Base-by-base conservation (phyloP, 1,140 invertebrate species). In the Bombus huntii region DNA sequence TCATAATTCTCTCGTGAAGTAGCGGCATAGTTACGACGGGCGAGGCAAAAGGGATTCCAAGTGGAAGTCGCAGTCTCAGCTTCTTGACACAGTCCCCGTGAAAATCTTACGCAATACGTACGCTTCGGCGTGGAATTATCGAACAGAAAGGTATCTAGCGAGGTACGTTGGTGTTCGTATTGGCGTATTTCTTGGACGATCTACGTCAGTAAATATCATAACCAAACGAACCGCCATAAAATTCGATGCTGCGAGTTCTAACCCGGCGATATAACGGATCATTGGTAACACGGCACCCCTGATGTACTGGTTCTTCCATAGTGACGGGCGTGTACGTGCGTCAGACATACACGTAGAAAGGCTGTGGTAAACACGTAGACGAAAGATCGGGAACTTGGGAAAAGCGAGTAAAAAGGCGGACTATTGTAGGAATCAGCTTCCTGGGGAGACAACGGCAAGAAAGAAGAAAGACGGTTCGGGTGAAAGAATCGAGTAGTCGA, bases 1-100 rank as follows among this genome's bases (percentile, higher is more conserved):
- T 92, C 92, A 92, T 93, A 91, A 93, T 93, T 94, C 92, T 93
- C 90, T 88, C 70, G 87, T 91, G 76, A 76, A 92, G 89, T 88
- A 87, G 88, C 85, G 90, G 85, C 91, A 91, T 72, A 87, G 77
- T 81, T 74, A 68, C 22, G 74, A 65, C 77, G 53, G 37, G 66
- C 53, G 59, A 31, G 15, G 73, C 78, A 25, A 73, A 81, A 53
- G 18, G 76, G 34, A 34, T 42, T 66, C 68, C 10, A 73, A 82
- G 79, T 77, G 66, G 66, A 73, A 72, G 81, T 39, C 31, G 25
- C 22, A 2, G 34, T 39, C 25, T 62, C n/a, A n/a, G 59, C 12
- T n/a, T 12, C 28, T 62, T 5, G 1, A n/a, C 28, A 1, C 1
- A 0, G 12, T n/a, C 9, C 12, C 13, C 3, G 28, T 0, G 1